Evolutionary conservation across 2,113 vertebrate genomes (phyloP).

Genomic region (Syngnathoides biaculeatus): DNA sequence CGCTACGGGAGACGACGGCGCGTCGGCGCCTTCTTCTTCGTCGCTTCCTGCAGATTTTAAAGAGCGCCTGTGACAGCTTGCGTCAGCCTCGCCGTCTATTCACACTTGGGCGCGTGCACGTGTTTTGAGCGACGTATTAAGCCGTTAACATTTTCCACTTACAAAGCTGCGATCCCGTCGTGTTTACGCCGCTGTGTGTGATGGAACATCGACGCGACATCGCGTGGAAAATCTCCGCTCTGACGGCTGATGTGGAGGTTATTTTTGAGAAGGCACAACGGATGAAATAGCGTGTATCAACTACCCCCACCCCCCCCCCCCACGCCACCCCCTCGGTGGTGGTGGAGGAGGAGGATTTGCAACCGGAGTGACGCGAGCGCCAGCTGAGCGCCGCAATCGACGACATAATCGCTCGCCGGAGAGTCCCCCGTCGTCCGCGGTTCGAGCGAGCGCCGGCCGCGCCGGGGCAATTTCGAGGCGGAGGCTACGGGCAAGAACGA

Average conservation of each 20-base stretch:
- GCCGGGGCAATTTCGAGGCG: conserved; percentile 28
- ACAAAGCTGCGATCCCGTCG: neutral
- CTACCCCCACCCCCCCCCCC: no score
- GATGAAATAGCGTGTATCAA: no score
- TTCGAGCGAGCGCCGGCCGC: conserved; percentile 23
- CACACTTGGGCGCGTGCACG: neutral
- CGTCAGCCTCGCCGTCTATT: conserved; percentile 36
- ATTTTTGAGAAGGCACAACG: conserved; percentile 13
- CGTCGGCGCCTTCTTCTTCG: conserved; percentile 24
- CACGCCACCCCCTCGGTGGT: no score
- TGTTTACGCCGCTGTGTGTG: conserved; percentile 17
- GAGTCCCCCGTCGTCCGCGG: conserved; percentile 20
- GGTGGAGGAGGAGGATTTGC: conserved; percentile 30
- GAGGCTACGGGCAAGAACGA: conserved; percentile 24
- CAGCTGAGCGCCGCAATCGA: conserved; percentile 50
- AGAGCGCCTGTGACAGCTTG: conserved; percentile 35
- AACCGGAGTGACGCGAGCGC: conserved; percentile 24
- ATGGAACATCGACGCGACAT: neutral
- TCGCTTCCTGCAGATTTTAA: conserved; percentile 33
- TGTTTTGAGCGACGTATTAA: conserved; percentile 18
- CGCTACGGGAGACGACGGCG: conserved; percentile 39
- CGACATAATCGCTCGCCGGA: conserved; percentile 42
- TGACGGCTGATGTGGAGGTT: conserved; percentile 20
- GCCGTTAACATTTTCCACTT: conserved; percentile 30
- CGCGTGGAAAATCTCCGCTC: conserved; percentile 14